Percentiles rank a stretch among this genome's conserved stretches.
Conservation (phyloP, 2,888 invertebrate genomes). For the Pardosa pseudoannulata region DNA sequence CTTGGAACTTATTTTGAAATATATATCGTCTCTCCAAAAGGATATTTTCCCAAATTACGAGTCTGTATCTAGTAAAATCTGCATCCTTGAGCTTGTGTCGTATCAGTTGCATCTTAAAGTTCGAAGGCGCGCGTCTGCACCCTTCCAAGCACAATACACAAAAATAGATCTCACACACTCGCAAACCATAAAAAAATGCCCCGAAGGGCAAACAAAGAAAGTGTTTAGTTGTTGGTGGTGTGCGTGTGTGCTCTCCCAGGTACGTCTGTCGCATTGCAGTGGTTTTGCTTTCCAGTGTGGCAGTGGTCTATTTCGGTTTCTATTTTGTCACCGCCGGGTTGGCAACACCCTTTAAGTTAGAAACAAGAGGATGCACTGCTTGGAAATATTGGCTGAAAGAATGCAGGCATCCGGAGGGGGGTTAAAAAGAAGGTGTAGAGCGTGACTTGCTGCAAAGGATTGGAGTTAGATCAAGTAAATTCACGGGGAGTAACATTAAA, state of each 20-base stretch:
- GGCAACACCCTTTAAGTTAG: background rate
- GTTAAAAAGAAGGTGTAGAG: background rate
- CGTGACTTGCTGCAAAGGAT: background rate
- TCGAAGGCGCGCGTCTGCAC: too few relatives aligned
- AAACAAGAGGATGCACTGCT: background rate
- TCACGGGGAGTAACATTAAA: too few relatives aligned
- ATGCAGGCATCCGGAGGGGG: background rate
- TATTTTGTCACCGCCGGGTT: background rate
- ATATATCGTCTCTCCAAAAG: too few relatives aligned
- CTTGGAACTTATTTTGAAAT: too few relatives aligned
- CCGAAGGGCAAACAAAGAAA: constrained; percentile 6
- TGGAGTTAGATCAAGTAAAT: background rate
- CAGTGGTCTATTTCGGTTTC: background rate
- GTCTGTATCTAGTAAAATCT: too few relatives aligned
- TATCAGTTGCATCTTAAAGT: too few relatives aligned
- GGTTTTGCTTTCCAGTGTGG: background rate
- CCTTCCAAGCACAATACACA: background rate
- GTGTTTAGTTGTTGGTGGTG: background rate
- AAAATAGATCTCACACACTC: background rate
- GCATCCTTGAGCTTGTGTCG: too few relatives aligned
- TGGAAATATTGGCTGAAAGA: background rate
- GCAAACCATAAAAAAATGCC: background rate
- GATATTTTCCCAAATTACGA: too few relatives aligned
- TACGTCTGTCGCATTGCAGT: background rate
- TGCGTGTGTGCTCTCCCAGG: background rate